Conservation (phyloP, 1,140 invertebrate genomes). For the Ctenoplectra terminalis region DNA sequence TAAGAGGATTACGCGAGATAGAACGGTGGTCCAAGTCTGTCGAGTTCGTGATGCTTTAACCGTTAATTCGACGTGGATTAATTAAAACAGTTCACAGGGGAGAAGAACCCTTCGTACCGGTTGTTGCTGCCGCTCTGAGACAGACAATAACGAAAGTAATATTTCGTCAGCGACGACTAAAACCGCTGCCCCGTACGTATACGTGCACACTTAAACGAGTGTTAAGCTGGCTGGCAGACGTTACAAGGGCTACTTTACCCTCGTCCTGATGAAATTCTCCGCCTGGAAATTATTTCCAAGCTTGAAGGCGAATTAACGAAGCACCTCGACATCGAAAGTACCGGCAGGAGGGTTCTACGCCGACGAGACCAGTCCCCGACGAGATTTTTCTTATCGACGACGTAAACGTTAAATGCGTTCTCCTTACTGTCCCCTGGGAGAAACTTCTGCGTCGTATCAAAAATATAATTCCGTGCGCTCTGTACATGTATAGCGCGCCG, state of each 20-base stretch:
- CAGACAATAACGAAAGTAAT: conserved; percentile 72
- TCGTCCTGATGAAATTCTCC: conserved; percentile 69
- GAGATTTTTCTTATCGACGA: conserved; percentile 49
- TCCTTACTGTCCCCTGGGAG: conserved; percentile 3
- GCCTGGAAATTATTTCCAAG: conserved; percentile 68
- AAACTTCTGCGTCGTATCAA: conserved; percentile 14
- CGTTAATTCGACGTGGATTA: conserved; percentile 71
- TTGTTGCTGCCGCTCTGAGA: conserved; percentile 54
- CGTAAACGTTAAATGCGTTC: conserved; percentile 32
- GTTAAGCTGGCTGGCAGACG: conserved; percentile 69
- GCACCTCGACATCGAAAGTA: conserved; percentile 58
- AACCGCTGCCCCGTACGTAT: conserved; percentile 55
- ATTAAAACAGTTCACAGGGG: conserved; percentile 70
- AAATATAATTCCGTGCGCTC: conserved; percentile 15
- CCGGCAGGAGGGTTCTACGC: conserved; percentile 16
- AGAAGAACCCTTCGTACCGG: conserved; percentile 34
- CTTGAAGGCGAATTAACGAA: conserved; percentile 68
- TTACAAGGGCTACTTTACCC: conserved; percentile 71
- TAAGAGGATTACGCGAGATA: conserved; percentile 38
- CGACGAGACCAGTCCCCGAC: background rate
- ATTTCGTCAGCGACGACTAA: conserved; percentile 68
- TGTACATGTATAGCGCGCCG: background rate
- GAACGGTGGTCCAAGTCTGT: conserved; percentile 12
- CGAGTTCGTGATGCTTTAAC: conserved; percentile 56
- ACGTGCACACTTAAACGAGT: conserved; percentile 59